Percentiles rank a stretch among this genome's conserved stretches.
phyloP scores from a whole-genome alignment of 2,888 invertebrate genomes.

The Drosophila colorata region DNA sequence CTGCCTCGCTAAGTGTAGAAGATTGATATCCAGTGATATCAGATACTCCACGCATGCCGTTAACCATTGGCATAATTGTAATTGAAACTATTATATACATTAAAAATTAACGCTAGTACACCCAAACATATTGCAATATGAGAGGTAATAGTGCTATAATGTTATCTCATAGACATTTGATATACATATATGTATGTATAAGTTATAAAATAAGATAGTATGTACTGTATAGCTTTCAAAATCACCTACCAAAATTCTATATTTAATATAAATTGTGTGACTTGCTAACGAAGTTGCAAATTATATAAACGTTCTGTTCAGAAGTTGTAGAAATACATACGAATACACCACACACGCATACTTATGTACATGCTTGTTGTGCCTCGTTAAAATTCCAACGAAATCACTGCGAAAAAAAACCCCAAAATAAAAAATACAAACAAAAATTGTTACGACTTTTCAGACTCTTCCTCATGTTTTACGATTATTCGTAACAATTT shows the following conservation, averaged over 20 bases:
- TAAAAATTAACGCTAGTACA: slow-evolving; percentile 3
- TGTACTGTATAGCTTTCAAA: background rate
- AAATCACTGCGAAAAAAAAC: slow-evolving; percentile 67
- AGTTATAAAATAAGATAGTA: background rate
- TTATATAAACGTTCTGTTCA: slow-evolving; percentile 8
- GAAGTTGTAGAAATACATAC: slow-evolving; percentile 7
- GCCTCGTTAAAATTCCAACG: slow-evolving; percentile 77
- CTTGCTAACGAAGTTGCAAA: slow-evolving; percentile 1
- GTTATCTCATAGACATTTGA: background rate
- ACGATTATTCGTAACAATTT: slow-evolving; percentile 66
- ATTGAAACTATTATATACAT: slow-evolving; percentile 11
- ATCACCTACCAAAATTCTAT: background rate
- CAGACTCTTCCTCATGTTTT: slow-evolving; percentile 73
- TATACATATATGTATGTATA: too few species aligned
- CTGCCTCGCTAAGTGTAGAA: slow-evolving; percentile 48
- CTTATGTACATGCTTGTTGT: slow-evolving; percentile 37
- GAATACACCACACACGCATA: slow-evolving; percentile 14
- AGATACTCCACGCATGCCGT: slow-evolving; percentile 21
- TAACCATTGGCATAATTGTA: slow-evolving; percentile 14
- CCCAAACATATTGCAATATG: background rate
- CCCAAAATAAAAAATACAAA: slow-evolving; percentile 26
- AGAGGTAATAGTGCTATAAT: background rate
- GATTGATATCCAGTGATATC: slow-evolving; percentile 60
- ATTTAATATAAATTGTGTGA: background rate
- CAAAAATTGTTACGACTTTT: slow-evolving; percentile 65